Evolutionary conservation across 2,888 invertebrate genomes (phyloP).

Genomic region (Ernsta delagoae): DNA sequence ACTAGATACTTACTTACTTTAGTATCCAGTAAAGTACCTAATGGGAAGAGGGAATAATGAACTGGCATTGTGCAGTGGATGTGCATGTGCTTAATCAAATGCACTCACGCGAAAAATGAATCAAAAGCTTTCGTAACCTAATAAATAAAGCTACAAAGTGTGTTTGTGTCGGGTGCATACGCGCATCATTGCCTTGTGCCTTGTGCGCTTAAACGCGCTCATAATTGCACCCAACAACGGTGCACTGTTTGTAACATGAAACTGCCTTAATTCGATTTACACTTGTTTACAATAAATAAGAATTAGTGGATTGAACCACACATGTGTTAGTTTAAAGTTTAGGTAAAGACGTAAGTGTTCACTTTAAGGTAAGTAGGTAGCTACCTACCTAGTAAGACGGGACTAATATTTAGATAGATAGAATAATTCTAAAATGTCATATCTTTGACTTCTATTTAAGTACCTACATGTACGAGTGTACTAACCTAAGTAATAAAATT

Average conservation of each 20-base stretch:
- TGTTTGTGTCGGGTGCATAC: constrained; percentile 33
- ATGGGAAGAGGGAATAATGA: not conserved
- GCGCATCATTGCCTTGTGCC: constrained; percentile 36
- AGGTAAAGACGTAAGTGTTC: too few relatives aligned
- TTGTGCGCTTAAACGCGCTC: constrained; percentile 31
- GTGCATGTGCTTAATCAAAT: constrained; percentile 51
- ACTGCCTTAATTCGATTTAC: constrained; percentile 21
- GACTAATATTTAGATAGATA: too few relatives aligned
- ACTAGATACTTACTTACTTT: too few relatives aligned
- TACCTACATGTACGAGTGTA: too few relatives aligned
- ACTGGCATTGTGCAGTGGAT: not conserved
- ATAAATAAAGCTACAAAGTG: constrained; percentile 34
- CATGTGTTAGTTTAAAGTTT: too few relatives aligned
- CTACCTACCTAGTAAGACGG: too few relatives aligned
- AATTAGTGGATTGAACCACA: too few relatives aligned
- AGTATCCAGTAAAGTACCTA: too few relatives aligned
- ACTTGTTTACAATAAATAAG: constrained; percentile 15
- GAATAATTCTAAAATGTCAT: too few relatives aligned
- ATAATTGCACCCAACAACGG: constrained; percentile 35
- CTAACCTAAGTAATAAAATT: not conserved
- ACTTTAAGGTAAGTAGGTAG: too few relatives aligned
- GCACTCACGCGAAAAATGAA: constrained; percentile 70
- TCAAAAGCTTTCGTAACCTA: constrained; percentile 51
- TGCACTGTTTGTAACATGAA: constrained; percentile 28
- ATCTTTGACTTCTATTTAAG: too few relatives aligned